These are phyloP conservation scores for Bubo blakistoni DNA, from an alignment of 2,113 vertebrate species.

Conservation along the genomic window DNA sequence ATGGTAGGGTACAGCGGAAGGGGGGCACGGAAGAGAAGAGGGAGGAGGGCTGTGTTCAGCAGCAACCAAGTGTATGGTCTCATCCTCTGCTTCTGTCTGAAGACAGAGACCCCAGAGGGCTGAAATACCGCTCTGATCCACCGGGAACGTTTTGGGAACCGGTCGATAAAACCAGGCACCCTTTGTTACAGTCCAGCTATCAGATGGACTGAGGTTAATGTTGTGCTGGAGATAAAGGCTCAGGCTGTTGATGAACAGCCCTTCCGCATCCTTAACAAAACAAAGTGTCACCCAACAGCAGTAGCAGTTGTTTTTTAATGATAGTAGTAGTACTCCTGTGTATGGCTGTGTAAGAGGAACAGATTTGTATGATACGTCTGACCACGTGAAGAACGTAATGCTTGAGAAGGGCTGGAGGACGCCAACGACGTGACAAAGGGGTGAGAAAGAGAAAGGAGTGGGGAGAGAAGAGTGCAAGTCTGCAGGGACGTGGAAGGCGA, in stretches of 20 bases:
- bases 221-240: background rate
- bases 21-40: background rate
- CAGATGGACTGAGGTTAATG: background rate
- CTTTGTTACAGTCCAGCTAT: background rate
- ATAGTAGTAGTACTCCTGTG: fast-evolving
- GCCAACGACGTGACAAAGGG: fast-evolving
- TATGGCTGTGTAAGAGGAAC: background rate
- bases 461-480: background rate
- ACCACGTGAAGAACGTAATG: fast-evolving
- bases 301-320: background rate
- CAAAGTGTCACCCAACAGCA: background rate
- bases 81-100: background rate
- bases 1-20: background rate
- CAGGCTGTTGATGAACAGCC: background rate
- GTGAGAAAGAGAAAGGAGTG: background rate
- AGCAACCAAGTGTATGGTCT: background rate
- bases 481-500: background rate
- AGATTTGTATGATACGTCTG: fast-evolving
- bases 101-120: background rate
- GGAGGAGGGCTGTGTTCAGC: background rate
- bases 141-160: background rate
- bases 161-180: background rate
- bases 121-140: background rate
- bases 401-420: background rate
- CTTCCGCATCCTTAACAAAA: background rate